Base-by-base conservation (phyloP, 2,113 vertebrate genomes). In the Garra rufa region DNA sequence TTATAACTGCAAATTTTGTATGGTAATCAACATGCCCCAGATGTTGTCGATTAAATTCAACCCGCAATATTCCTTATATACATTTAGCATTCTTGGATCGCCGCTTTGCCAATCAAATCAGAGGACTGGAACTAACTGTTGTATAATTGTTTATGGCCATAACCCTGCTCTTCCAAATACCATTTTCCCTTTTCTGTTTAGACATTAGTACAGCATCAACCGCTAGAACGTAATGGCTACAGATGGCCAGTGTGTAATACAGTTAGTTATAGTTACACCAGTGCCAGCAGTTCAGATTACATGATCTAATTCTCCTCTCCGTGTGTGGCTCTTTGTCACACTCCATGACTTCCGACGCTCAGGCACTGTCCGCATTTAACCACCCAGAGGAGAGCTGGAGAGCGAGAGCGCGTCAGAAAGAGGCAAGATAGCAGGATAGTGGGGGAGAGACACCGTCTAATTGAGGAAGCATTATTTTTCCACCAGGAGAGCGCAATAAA, bases 211-310 rank as follows among this genome's bases (percentile, higher is more conserved):
- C 28, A 71, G 61, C 82, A 8, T 57, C 52, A n/a, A 57, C 19
- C 52, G n/a, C 3, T 57, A n/a, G 52, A 57, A 57, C 9, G 21
- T 57, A 57, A 57, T 57, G 21, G 88, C 89, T 88, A 87, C 94
- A 94, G 92, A 94, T 93, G 93, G 93, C 91, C 91, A 90, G 88
- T 91, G 91, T 92, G 91, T 95, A 93, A 95, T 92, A 91, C 89
- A 91, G 93, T 94, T 95, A 94, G 91, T 91, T 92, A 92, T 93
- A 93, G 91, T 94, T 93, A 92, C 67, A 52, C 90, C 91, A 90
- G 93, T 92, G 92, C 91, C 91, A 92, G 91, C 91, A 91, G 90
- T 92, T 93, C 91, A 86, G 88, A 94, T 94, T 94, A 93, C 92
- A 92, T 93, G 91, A 94, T 93, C 92, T 93, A 94, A 94, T 94